These are phyloP conservation scores for Onthophagus taurus DNA, from an alignment of 1,140 invertebrate genomes.

Conservation along the genomic window DNA sequence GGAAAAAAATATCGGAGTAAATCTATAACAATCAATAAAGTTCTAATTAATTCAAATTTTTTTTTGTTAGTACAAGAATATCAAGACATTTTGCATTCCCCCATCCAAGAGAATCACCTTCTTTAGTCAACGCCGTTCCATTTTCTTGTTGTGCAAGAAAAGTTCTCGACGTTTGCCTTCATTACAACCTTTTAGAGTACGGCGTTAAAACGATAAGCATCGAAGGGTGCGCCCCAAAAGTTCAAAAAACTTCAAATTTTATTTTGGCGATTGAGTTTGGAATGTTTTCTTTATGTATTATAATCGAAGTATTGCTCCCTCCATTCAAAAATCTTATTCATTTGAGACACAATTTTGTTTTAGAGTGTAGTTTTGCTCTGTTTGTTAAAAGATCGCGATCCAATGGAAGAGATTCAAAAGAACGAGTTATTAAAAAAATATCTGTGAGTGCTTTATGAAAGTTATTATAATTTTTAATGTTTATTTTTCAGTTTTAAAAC, in stretches of 20 bases:
- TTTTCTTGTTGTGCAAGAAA: conserved; percentile 20
- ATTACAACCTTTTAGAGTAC: conserved; percentile 17
- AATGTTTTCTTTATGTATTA: conserved; percentile 13
- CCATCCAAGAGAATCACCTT: not conserved
- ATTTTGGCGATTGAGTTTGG: conserved; percentile 14
- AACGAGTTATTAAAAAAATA: no score
- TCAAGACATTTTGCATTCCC: not conserved
- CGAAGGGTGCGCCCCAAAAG: conserved; percentile 14
- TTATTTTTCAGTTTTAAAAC: no score
- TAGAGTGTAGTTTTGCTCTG: no score
- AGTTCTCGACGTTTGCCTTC: conserved; percentile 11
- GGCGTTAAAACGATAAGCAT: conserved; percentile 18
- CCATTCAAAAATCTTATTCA: no score
- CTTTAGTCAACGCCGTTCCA: conserved; percentile 15
- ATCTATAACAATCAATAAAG: conserved; percentile 4
- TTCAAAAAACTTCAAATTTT: conserved; percentile 5
- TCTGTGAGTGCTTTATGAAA: no score
- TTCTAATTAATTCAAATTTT: not conserved
- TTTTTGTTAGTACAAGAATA: conserved; percentile 8
- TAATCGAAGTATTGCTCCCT: conserved; percentile 19
- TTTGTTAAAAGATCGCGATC: no score
- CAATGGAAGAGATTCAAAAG: no score
- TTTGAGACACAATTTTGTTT: no score
- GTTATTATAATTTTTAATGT: no score
- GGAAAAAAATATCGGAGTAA: conserved; percentile 15